Conservation (phyloP, 2,113 vertebrate species). For the Trochalopteron elliotii region DNA sequence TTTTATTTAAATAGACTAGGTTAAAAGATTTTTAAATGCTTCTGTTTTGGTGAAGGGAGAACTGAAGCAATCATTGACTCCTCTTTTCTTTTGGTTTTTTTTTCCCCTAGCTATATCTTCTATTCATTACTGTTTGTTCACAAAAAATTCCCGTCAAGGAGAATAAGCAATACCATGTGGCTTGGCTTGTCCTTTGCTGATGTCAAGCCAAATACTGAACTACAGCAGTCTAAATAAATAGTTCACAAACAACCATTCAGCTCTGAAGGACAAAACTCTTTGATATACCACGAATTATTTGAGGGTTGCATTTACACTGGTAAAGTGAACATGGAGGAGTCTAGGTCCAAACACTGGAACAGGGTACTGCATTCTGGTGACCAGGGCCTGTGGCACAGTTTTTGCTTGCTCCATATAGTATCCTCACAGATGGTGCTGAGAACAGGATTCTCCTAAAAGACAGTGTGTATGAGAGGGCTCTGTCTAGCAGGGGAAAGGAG, state of each 20-base stretch:
- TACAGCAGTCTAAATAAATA: neutral
- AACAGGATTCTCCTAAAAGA: neutral
- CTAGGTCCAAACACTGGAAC: neutral
- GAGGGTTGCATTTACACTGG: neutral
- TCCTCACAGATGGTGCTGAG: neutral
- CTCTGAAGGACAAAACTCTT: neutral
- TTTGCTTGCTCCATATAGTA: neutral
- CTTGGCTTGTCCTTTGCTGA: neutral
- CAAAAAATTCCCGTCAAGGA: neutral
- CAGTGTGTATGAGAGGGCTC: neutral
- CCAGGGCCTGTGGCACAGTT: neutral
- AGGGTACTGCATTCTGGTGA: neutral
- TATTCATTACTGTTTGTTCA: neutral
- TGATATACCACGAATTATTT: neutral
- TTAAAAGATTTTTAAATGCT: neutral
- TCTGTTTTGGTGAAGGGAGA: neutral
- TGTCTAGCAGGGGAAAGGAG: neutral
- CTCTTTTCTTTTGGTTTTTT: neutral
- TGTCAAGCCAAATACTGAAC: neutral
- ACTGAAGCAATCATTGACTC: neutral
- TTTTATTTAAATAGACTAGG: neutral
- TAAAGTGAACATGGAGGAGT: neutral
- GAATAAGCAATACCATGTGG: neutral
- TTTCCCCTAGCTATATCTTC: neutral
- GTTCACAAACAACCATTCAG: neutral